Evolutionary conservation across 2,113 vertebrate species (phyloP).

Genomic region (Gambusia affinis): DNA sequence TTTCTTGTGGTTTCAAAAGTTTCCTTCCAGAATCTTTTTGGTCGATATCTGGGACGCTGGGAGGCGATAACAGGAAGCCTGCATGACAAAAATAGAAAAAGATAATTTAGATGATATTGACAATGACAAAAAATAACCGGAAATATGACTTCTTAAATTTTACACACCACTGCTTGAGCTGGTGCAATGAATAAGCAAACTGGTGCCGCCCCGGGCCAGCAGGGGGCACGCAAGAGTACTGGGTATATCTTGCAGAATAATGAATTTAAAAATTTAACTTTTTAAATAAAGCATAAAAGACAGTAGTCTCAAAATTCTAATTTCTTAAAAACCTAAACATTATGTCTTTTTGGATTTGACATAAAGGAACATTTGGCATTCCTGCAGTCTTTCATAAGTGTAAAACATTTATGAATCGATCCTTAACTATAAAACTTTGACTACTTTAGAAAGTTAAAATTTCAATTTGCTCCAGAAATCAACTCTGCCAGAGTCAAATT

Average conservation of each 20-base stretch:
- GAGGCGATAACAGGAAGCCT: slow-evolving; percentile 53
- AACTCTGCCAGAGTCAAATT: background rate
- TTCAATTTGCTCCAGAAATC: background rate
- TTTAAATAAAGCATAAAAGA: too few species aligned
- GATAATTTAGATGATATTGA: background rate
- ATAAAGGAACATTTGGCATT: background rate
- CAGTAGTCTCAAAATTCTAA: too few species aligned
- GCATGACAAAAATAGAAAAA: slow-evolving; percentile 8
- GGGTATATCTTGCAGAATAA: too few species aligned
- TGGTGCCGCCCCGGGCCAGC: background rate
- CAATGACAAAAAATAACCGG: background rate
- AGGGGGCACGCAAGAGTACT: background rate
- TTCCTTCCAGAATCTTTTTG: slow-evolving; percentile 9
- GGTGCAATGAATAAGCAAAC: too few species aligned
- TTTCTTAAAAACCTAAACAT: background rate
- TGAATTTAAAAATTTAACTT: too few species aligned
- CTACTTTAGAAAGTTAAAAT: background rate
- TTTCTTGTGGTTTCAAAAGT: slow-evolving; percentile 54
- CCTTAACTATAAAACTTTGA: too few species aligned
- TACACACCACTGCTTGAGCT: background rate
- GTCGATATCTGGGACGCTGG: slow-evolving; percentile 28
- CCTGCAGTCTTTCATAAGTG: too few species aligned
- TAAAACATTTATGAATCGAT: too few species aligned
- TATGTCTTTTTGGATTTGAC: background rate
- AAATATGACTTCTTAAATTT: background rate